Percentiles rank a stretch among this genome's conserved stretches.
These are phyloP conservation scores for Galendromus occidentalis DNA, from an alignment of 1,140 invertebrate genomes.

Conservation along the genomic window DNA sequence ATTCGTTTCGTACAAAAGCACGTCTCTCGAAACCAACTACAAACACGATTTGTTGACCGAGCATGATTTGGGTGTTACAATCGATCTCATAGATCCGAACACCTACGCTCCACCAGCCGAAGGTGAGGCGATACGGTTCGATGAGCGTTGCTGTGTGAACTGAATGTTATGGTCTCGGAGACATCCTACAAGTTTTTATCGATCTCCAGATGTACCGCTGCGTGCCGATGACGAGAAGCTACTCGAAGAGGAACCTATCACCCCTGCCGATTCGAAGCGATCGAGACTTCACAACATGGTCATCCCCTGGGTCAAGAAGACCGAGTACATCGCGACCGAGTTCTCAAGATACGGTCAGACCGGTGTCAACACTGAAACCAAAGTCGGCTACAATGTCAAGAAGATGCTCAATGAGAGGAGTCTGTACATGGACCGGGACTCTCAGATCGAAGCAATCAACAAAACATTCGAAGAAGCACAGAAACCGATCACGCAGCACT, in stretches of 20 bases:
- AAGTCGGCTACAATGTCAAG: slow-evolving; percentile 90
- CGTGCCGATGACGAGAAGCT: slow-evolving; percentile 22
- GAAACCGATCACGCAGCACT: slow-evolving; percentile 63
- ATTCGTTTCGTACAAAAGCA: slow-evolving; percentile 92
- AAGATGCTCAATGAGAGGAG: slow-evolving; percentile 85
- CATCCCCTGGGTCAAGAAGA: slow-evolving; percentile 88
- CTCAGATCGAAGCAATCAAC: slow-evolving; percentile 91
- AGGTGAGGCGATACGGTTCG: slow-evolving; percentile 14
- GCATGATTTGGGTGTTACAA: slow-evolving; percentile 84
- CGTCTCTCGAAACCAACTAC: slow-evolving; percentile 62
- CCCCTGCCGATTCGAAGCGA: slow-evolving; percentile 21
- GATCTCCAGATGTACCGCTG: slow-evolving; percentile 12
- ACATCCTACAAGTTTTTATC: not conserved
- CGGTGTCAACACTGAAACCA: slow-evolving; percentile 86
- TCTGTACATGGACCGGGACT: slow-evolving; percentile 85
- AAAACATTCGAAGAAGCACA: slow-evolving; percentile 90
- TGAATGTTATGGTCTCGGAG: not conserved
- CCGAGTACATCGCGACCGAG: slow-evolving; percentile 97
- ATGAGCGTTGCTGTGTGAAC: not conserved
- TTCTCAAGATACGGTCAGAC: slow-evolving; percentile 70
- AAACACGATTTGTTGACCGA: slow-evolving; percentile 91
- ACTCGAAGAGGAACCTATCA: slow-evolving; percentile 21
- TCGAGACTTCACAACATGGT: slow-evolving; percentile 68
- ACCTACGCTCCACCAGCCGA: slow-evolving; percentile 46
- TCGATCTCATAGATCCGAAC: slow-evolving; percentile 86